Base-by-base conservation (phyloP, 2,888 invertebrate species). In the Agrilus mali region DNA sequence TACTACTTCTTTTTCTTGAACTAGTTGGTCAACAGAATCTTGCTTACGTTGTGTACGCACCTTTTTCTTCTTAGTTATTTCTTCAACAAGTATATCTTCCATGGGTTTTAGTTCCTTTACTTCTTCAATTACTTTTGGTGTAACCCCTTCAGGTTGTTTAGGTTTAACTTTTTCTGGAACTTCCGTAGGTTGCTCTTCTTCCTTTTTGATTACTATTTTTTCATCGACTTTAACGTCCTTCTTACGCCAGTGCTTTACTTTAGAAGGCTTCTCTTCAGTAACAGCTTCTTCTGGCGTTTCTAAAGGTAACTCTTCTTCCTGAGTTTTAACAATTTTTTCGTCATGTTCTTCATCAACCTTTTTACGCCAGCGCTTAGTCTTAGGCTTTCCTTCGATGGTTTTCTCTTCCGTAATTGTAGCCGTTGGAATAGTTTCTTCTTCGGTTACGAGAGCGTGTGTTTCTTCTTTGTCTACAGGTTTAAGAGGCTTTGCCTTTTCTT, bases 251-350 rank as follows among this genome's bases (percentile, higher is more conserved):
- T 22, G 38, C 7, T 38, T 41, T 58, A 27, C 22, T 20, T 39
- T 40, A 45, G 36, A 57, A 62, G 36, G 63, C 65, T 10, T 73
- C 63, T 56, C 73, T 75, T 42, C 77, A 10, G 14, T 36, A n/a
- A n/a, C n/a, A n/a, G n/a, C n/a, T 10, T 3, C 20, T 13, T 22
- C 7, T 17, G 17, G 17, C 22, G 7, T 20, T 20, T 20, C 20
- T 1, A 6, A 20, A 20, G 20, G 20, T 20, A 20, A 20, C 6
- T 20, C 6, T 20, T 20, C 20, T 7, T 20, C 20, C 7, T 20
- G 6, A 20, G 20, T 20, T 20, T 5, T 20, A 7, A 20, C 6
- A 20, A 20, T 6, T 7, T 20, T 6, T 4, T 20, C 6, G 4
- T 20, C 20, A 5, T 20, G 20, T 20, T 3, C 20, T 20, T 20